Conservation (phyloP, 2,113 vertebrate genomes). For the Glaucomys volans region DNA sequence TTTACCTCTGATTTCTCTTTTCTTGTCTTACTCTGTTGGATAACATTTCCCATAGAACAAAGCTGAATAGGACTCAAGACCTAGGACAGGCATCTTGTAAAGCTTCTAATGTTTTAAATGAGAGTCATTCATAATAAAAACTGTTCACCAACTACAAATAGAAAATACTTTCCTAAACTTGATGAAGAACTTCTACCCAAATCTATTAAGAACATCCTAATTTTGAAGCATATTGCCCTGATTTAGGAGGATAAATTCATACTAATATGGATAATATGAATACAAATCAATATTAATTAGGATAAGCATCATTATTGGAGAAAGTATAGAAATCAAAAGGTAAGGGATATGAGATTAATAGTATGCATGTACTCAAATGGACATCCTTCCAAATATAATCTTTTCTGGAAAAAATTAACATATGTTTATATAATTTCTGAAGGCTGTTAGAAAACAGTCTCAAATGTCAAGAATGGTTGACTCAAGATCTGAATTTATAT, state of each 20-base stretch:
- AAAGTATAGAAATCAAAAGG: neutral
- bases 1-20: constrained; percentile 35
- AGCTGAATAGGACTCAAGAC: neutral
- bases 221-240: neutral
- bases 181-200: neutral
- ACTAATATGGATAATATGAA: neutral
- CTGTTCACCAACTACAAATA: neutral
- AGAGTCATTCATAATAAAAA: constrained; percentile 27
- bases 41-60: constrained; percentile 7
- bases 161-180: constrained; percentile 38
- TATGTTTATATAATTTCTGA: constrained; percentile 25
- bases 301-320: neutral
- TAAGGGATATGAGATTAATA: neutral
- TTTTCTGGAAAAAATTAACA: constrained; percentile 27
- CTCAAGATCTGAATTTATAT: neutral
- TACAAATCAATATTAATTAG: neutral
- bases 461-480: constrained; percentile 33
- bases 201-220: neutral
- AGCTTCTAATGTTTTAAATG: constrained; percentile 26
- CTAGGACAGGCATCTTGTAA: neutral
- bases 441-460: neutral
- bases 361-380: neutral
- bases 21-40: neutral
- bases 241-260: neutral
- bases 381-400: neutral